Evolutionary conservation across 2,797 vertebrate genomes (phyloP).

Genomic region (Muscicapa striata): DNA sequence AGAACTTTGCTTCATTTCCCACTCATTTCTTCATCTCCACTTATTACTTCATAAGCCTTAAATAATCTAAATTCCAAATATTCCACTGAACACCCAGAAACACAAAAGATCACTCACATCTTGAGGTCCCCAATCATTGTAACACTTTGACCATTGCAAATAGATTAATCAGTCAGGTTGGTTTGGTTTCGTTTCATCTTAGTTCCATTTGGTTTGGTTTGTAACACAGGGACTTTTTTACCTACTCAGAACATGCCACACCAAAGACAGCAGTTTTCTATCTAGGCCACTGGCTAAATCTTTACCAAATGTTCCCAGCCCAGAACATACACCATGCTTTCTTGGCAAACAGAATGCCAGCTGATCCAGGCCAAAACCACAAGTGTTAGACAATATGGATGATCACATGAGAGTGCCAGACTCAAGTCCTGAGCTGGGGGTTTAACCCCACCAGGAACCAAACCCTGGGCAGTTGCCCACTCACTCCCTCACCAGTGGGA

Average conservation of each 20-base stretch:
- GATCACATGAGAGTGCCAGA: neutral
- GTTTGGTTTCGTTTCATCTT: neutral
- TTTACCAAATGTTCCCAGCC: neutral
- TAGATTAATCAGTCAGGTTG: neutral
- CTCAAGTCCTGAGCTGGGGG: neutral
- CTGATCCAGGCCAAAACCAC: neutral
- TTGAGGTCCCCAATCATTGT: neutral
- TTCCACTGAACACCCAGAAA: neutral
- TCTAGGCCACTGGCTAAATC: neutral
- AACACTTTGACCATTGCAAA: neutral
- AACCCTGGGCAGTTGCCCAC: neutral
- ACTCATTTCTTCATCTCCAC: neutral
- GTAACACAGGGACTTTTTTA: neutral
- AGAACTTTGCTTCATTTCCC: neutral
- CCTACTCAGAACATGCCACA: neutral
- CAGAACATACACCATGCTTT: accelerated
- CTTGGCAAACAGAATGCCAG: neutral
- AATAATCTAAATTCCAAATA: neutral
- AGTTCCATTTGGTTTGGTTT: neutral
- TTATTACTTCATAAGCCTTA: neutral
- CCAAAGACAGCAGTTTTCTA: neutral
- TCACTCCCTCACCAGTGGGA: too few species aligned
- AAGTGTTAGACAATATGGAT: neutral
- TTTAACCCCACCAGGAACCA: neutral
- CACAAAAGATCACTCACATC: neutral